Evolutionary conservation across 2,888 invertebrate species (phyloP).

Genomic region (Lutraria lutraria): DNA sequence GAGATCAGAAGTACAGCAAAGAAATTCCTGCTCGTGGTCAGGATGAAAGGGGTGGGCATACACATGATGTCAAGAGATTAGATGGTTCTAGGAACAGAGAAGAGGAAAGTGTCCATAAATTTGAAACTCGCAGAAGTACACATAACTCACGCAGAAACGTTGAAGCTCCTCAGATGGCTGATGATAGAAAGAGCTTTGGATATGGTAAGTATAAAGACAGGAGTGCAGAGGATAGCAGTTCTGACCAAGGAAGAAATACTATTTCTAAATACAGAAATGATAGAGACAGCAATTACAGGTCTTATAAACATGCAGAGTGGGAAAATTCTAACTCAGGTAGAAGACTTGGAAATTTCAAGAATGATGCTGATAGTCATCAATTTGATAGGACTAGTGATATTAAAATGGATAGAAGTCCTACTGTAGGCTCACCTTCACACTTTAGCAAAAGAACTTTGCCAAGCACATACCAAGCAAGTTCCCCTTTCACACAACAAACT

Average conservation of each 20-base stretch:
- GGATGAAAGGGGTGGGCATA: neutral
- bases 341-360: neutral
- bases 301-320: neutral
- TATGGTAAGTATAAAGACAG: conserved; percentile 17
- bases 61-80: neutral
- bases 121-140: neutral
- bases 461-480: neutral
- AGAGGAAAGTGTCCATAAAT: neutral
- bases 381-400: neutral
- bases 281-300: neutral
- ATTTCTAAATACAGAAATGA: conserved; percentile 9
- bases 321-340: neutral
- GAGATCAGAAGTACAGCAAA: neutral
- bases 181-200: neutral
- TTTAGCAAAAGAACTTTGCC: neutral
- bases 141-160: neutral
- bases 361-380: neutral
- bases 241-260: conserved; percentile 4
- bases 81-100: neutral
- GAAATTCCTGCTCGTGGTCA: neutral
- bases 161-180: neutral
- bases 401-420: neutral
- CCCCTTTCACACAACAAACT: neutral
- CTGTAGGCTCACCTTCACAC: neutral
- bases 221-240: neutral